Evolutionary conservation across 2,113 vertebrate species (phyloP), one percentile per base, ranked within the genome.

Genomic region (Cisticola juncidis): DNA sequence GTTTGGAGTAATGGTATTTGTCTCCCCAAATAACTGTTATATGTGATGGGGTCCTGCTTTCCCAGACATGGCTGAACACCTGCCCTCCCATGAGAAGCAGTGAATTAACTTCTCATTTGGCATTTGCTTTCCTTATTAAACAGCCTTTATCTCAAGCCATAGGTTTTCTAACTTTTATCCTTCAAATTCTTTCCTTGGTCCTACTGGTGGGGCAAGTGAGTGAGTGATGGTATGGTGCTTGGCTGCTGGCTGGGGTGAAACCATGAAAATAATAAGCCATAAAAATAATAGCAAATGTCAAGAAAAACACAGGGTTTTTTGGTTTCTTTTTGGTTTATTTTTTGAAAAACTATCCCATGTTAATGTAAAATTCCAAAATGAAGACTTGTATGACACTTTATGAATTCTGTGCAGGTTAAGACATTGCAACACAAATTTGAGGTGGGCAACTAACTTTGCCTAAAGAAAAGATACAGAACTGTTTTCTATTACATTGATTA

Each of bases 1-100:
- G 2, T 38, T 73, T 29, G 23, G 7, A 14, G 5, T 20, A 7
- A 36, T 28, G 15, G 12, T 9, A 6, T 20, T 81, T 58, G 8
- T 28, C 13, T 58, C 9, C 28, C 5, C 16, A 29, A 33, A 23
- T 36, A 57, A 14, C 23, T 4, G 2, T 10, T n/a, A 21, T 6
- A 15, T 0, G 0, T 45, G 12, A 17, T 51, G 14, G 33, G 7
- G 7, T 33, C 19, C 36, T n/a, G 28, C 14, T 53, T 48, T 60
- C 20, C 45, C 12, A 66, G 24, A 81, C 9, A 25, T 29, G 20
- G 53, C 21, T 74, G 24, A 68, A 45, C 45, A 45, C 28, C 15
- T 51, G 20, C 9, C 28, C 4, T 3, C 14, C 16, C 4, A 0
- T 23, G n/a, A n/a, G 20, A 81, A 66, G 13, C 16, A 47, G 13